phyloP scores from a whole-genome alignment of 1,140 invertebrate genomes.

The Bombus breviceps region DNA sequence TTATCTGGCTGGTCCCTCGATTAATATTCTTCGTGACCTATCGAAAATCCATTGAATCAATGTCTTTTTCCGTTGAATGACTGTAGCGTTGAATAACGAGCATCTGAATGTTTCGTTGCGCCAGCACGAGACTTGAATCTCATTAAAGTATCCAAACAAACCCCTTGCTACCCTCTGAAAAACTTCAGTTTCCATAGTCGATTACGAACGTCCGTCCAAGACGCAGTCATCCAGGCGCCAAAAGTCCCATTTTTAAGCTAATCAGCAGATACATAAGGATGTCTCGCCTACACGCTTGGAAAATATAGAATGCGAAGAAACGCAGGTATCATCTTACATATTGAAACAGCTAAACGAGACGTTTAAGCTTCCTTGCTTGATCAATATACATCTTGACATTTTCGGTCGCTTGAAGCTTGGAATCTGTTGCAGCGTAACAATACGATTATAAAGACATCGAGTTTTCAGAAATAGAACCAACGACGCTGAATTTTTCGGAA shows the following conservation, averaged over 20 bases:
- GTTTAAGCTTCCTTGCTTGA: constrained; percentile 1
- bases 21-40: constrained; percentile 12
- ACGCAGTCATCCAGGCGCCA: constrained; percentile 44
- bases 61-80: constrained; percentile 36
- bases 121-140: constrained; percentile 46
- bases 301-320: constrained; percentile 31
- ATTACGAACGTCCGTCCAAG: constrained; percentile 7
- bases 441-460: too few species aligned
- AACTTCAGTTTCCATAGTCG: background rate
- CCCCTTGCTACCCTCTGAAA: background rate
- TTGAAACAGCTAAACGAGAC: constrained; percentile 21
- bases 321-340: constrained; percentile 37
- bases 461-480: too few species aligned
- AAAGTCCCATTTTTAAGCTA: constrained; percentile 57
- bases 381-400: background rate
- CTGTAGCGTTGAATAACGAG: constrained; percentile 40
- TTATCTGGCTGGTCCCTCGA: background rate
- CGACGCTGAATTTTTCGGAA: too few species aligned
- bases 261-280: constrained; percentile 44
- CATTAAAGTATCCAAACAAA: constrained; percentile 46
- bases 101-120: constrained; percentile 41
- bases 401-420: constrained; percentile 12
- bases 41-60: background rate
- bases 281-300: constrained; percentile 18
- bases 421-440: background rate